Percentiles rank a stretch among this genome's conserved stretches.
Conservation (phyloP, 2,797 vertebrate genomes). For the Hemibagrus guttatus region DNA sequence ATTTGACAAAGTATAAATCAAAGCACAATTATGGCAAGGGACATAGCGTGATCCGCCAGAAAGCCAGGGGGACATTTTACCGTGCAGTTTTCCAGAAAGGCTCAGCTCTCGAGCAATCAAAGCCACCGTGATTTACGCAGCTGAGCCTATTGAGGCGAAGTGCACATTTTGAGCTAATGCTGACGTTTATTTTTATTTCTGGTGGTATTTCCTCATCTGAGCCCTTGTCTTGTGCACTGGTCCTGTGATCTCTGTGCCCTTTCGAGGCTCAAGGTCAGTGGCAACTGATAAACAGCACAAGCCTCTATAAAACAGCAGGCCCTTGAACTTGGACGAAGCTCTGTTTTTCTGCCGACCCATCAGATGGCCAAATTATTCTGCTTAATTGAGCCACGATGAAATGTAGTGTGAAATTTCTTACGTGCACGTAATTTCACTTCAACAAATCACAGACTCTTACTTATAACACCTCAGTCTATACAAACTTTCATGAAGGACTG, state of each 20-base stretch:
- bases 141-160: slow-evolving; percentile 61
- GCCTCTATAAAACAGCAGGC: slow-evolving; percentile 65
- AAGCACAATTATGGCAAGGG: slow-evolving; percentile 78
- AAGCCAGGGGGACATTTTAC: slow-evolving; percentile 56
- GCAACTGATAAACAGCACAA: slow-evolving; percentile 67
- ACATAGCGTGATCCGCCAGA: slow-evolving; percentile 47
- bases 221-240: slow-evolving; percentile 35
- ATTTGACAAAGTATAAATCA: slow-evolving; percentile 80
- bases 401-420: slow-evolving; percentile 79
- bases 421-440: slow-evolving; percentile 5
- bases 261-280: slow-evolving; percentile 72
- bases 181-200: slow-evolving; percentile 40
- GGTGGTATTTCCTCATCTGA: slow-evolving; percentile 61
- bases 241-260: slow-evolving; percentile 26
- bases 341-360: slow-evolving; percentile 61
- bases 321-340: slow-evolving; percentile 68
- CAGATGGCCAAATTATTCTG: slow-evolving; percentile 69
- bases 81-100: slow-evolving; percentile 53
- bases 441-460: slow-evolving; percentile 8
- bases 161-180: slow-evolving; percentile 66
- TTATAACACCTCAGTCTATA: slow-evolving; percentile 23
- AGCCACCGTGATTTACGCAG: slow-evolving; percentile 68
- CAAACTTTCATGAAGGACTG: slow-evolving; percentile 49
- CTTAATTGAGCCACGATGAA: slow-evolving; percentile 76
- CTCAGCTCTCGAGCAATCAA: slow-evolving; percentile 61